Evolutionary conservation across 2,113 vertebrate genomes (phyloP).

Genomic region (Neolamprologus ventralis): DNA sequence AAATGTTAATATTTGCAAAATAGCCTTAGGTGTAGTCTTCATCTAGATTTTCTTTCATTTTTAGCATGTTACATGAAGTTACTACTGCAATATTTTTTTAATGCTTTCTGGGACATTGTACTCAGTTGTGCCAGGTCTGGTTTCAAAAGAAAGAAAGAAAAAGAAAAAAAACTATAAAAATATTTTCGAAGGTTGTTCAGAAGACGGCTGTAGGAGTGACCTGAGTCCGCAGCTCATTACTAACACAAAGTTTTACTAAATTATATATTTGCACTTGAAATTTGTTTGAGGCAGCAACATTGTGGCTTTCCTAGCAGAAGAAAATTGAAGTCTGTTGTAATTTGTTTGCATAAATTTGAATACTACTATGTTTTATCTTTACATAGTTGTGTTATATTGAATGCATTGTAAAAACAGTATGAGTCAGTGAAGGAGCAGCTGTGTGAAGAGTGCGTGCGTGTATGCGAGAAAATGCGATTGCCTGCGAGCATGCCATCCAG

Average conservation of each 20-base stretch:
- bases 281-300: conserved; percentile 2
- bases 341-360: not conserved
- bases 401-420: not conserved
- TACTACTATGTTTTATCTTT: not conserved
- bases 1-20: not conserved
- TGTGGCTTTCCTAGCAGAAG: not conserved
- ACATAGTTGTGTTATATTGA: not conserved
- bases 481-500: conserved; percentile 69
- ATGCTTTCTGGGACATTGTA: not conserved
- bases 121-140: not conserved
- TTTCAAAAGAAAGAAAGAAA: not conserved
- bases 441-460: not conserved
- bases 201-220: conserved; percentile 51
- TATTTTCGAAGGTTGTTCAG: not conserved
- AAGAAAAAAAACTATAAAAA: not conserved
- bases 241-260: not conserved
- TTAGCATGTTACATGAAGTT: not conserved
- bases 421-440: not conserved
- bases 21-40: not conserved
- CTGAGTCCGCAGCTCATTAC: conserved; percentile 48
- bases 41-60: not conserved
- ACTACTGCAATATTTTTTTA: not conserved
- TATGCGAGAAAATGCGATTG: conserved; percentile 33
- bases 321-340: not conserved
- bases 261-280: not conserved